Base-by-base conservation (phyloP, 2,888 invertebrate genomes). In the Zhengitettix transpicula region DNA sequence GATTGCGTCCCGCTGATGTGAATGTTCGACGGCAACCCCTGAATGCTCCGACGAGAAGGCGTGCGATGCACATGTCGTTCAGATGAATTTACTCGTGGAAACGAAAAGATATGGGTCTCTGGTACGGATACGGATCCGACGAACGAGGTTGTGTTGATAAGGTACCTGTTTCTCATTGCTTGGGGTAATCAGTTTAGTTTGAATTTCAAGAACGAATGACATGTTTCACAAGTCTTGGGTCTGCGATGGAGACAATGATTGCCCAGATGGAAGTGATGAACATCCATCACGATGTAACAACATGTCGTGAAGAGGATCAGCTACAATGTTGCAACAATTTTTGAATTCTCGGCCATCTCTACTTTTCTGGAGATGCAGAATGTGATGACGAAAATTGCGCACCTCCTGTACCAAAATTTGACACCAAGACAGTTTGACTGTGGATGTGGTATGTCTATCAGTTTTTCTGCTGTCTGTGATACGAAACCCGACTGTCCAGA, bases 41-140 rank as follows among this genome's bases (percentile, higher is more conserved):
- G n/a, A n/a, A n/a, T n/a, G n/a, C n/a, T n/a, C n/a, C n/a, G n/a
- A n/a, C n/a, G n/a, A n/a, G n/a, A n/a, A n/a, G n/a, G n/a, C n/a
- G n/a, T n/a, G n/a, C n/a, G n/a, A n/a, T n/a, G n/a, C n/a, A 93
- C 93, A 28, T 95, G 94, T 74, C 85, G 91, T 65, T 82, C 88
- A 58, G 92, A 92, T 72, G 91, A 95, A 74, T 93, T 93, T 72
- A 90, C 91, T 14, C 95, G 95, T 74, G 82, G 80, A 58, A 90
- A 91, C 71, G 88, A 90, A 60, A 87, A 87, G 93, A 93, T 70
- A 80, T 81, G 10, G 91, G 92, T 69, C 83, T 89, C 67, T 92
- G 93, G 70, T 93, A 92, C 68, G 89, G 87, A 7, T 92, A 93
- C 69, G 82, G 81, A 60, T 85, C 83, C 58, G 93, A 94, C 69